These are phyloP conservation scores for Borostomias antarcticus DNA, from an alignment of 2,797 vertebrate genomes.

Conservation along the genomic window DNA sequence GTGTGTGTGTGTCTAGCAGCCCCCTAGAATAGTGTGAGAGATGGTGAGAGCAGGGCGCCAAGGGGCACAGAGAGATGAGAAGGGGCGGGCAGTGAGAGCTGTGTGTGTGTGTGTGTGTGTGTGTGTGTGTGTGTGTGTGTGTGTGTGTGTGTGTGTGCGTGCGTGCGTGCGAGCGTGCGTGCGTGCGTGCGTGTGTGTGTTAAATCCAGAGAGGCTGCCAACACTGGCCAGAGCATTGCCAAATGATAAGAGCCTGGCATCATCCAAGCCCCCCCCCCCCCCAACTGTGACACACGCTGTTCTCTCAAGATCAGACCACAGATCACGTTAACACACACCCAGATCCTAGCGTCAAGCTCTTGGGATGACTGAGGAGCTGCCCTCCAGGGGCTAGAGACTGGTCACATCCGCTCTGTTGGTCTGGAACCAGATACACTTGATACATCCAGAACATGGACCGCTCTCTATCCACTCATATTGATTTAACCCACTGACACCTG, in stretches of 20 bases:
- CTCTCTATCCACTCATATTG: too few species aligned
- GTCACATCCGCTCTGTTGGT: too few species aligned
- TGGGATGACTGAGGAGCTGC: background rate
- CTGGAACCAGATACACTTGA: too few species aligned
- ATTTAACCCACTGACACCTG: too few species aligned
- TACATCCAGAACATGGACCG: too few species aligned
- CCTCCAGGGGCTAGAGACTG: too few species aligned
- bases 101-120: conserved; percentile 33
- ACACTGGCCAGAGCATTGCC: background rate
- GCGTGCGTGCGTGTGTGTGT: too few species aligned
- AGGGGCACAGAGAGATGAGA: too few species aligned
- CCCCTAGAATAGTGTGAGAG: too few species aligned
- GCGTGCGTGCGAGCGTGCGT: too few species aligned
- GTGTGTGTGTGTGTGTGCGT: too few species aligned
- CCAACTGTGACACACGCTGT: background rate
- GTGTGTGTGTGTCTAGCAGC: conserved; percentile 19
- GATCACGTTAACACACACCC: background rate
- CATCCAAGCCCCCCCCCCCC: background rate
- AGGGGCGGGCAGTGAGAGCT: too few species aligned
- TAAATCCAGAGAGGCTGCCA: background rate
- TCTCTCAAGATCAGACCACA: background rate
- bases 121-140: conserved; percentile 48
- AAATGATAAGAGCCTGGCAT: background rate
- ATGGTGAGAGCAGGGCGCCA: conserved; percentile 18
- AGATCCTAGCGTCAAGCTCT: background rate